These are phyloP conservation scores for Salticus scenicus DNA, from an alignment of 2,888 invertebrate species.

Conservation along the genomic window DNA sequence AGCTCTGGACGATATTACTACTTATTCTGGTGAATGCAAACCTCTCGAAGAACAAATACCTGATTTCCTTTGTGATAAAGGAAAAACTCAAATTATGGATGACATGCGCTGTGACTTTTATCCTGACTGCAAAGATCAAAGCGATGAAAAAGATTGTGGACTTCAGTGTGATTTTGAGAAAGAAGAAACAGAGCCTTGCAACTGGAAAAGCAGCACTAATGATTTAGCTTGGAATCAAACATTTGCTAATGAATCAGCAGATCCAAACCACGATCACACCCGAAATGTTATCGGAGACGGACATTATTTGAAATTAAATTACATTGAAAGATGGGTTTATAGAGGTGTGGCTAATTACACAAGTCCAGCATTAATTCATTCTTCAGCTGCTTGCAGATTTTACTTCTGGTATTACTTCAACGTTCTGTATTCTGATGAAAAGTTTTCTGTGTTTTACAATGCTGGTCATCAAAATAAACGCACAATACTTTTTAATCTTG, in stretches of 20 bases:
- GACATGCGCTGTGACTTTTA: conserved; percentile 69
- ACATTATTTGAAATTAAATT: conserved; percentile 41
- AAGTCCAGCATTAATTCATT: conserved; percentile 57
- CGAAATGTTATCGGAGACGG: conserved; percentile 37
- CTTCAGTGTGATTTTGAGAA: conserved; percentile 63
- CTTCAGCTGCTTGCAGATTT: conserved; percentile 54
- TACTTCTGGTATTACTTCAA: conserved; percentile 63
- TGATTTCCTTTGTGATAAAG: conserved; percentile 54
- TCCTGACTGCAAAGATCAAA: conserved; percentile 59
- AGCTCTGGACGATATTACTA: conserved; percentile 67
- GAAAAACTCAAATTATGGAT: conserved; percentile 39
- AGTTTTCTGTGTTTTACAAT: conserved; percentile 38
- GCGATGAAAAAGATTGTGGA: conserved; percentile 67
- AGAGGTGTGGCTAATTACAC: conserved; percentile 21
- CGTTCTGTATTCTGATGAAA: conserved; percentile 1
- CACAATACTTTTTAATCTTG: conserved; percentile 33
- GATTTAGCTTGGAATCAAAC: conserved; percentile 36
- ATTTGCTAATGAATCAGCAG: conserved; percentile 22
- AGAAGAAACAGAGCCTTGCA: conserved; percentile 48
- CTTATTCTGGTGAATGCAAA: conserved; percentile 45
- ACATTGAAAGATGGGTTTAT: neutral
- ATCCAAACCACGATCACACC: conserved; percentile 59
- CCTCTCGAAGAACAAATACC: conserved; percentile 39
- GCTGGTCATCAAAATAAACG: conserved; percentile 27
- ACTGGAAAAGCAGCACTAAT: conserved; percentile 35